Evolutionary conservation across 2,888 invertebrate species (phyloP), one percentile per base, ranked within the genome.

Genomic region (Pollenia griseotomentosa): DNA sequence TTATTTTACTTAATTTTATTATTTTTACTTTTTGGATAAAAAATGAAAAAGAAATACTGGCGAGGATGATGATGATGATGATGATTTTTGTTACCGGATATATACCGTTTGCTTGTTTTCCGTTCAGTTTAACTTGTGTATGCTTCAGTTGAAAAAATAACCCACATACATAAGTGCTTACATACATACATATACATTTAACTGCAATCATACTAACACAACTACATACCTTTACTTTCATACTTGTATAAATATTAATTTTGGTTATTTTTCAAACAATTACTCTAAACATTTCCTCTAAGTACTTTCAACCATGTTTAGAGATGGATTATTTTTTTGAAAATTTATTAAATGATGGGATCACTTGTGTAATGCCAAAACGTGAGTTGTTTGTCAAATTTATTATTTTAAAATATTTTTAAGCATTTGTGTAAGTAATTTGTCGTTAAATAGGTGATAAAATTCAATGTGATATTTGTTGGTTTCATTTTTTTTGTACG

Each of bases 101-200:
- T 77, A 83, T 87, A 87, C 83, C 86, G 86, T 87, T 87, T 87
- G 86, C 86, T 87, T 87, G 86, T 87, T 81, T 87, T 87, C 86
- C 86, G 86, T 83, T 87, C 61, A 87, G 86, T 83, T 87, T 87
- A 87, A 87, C 83, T 87, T 87, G 83, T 83, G 86, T 78, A 78
- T 83, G 83, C 86, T 87, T 77, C 59, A 73, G 77, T 73, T 77
- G 61, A 73, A 66, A 78, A 68, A 84, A 68, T 57, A 73, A 11
- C 53, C 73, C 42, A 33, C 33, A 65, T 14, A 33, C 55, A 83
- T 19, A 75, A 33, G 4, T 14, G 23, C 33, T 16, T 14, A 19
- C 19, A 53, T 46, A 14, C 46, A 6, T 44, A 63, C 51, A 61
- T 40, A n/a, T 53, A 16, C 10, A 63, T 40, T 53, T 19, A 6